Conservation (phyloP, 1,140 invertebrate species). For the Bombus picipes region DNA sequence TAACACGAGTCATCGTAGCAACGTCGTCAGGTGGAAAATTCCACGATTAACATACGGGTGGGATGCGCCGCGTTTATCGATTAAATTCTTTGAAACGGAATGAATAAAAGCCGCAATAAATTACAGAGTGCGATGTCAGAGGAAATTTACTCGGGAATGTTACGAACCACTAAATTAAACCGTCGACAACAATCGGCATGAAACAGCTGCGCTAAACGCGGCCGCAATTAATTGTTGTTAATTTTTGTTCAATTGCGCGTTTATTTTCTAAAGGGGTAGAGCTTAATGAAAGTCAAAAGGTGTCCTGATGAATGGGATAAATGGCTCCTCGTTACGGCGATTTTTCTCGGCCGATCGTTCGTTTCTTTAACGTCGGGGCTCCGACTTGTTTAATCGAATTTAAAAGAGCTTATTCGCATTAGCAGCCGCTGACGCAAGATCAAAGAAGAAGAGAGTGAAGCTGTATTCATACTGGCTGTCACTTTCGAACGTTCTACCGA, state of each 20-base stretch:
- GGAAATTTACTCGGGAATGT: conserved; percentile 27
- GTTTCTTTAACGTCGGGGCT: background rate
- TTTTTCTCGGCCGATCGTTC: conserved; percentile 3
- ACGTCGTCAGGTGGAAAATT: conserved; percentile 75
- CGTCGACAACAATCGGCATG: background rate
- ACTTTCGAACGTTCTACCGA: background rate
- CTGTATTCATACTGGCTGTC: conserved; percentile 17
- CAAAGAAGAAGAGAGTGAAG: conserved; percentile 7
- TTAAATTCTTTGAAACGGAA: conserved; percentile 37
- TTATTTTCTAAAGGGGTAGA: conserved; percentile 22
- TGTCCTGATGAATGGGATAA: conserved; percentile 36
- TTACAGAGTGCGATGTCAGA: background rate
- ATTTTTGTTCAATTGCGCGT: conserved; percentile 27
- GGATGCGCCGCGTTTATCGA: background rate
- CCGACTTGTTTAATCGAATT: conserved; percentile 32
- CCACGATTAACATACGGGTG: conserved; percentile 56
- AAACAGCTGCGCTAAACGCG: conserved; percentile 16
- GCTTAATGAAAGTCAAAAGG: conserved; percentile 38
- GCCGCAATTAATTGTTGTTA: conserved; percentile 16
- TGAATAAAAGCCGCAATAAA: conserved; percentile 40
- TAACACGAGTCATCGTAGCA: conserved; percentile 31
- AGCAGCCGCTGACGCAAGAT: conserved; percentile 26
- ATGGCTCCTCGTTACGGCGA: conserved; percentile 15
- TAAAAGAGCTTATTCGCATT: conserved; percentile 23
- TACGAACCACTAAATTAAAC: conserved; percentile 40